These are phyloP conservation scores for Chrysolina oricalcia DNA, from an alignment of 2,888 invertebrate genomes.

Conservation along the genomic window DNA sequence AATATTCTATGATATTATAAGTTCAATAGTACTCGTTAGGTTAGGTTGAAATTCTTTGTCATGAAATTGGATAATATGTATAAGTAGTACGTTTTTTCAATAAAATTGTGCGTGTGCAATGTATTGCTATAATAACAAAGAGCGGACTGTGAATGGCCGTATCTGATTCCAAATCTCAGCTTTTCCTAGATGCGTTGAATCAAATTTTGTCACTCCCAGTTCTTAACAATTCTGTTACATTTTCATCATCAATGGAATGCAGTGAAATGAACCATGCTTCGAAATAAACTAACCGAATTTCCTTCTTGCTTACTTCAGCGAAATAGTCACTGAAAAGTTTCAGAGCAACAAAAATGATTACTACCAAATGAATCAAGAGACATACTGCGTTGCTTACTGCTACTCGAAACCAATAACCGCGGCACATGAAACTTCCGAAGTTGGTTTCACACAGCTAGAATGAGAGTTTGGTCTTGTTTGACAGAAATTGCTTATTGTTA, in stretches of 20 bases:
- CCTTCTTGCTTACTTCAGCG: not conserved
- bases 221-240: not conserved
- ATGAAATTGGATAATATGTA: too few relatives aligned
- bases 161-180: too few relatives aligned
- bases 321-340: not conserved
- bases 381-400: conserved; percentile 27
- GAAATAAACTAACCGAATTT: not conserved
- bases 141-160: too few relatives aligned
- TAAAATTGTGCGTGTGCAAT: too few relatives aligned
- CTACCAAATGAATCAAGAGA: conserved; percentile 27
- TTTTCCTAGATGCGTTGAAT: too few relatives aligned
- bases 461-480: conserved; percentile 39
- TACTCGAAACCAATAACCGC: conserved; percentile 44
- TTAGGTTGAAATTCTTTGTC: too few relatives aligned
- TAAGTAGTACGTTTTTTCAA: too few relatives aligned
- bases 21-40: too few relatives aligned
- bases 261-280: not conserved
- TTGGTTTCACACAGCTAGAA: conserved; percentile 39
- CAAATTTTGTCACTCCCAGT: too few relatives aligned
- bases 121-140: too few relatives aligned
- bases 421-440: conserved; percentile 42
- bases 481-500: conserved; percentile 41
- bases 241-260: not conserved
- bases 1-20: too few relatives aligned
- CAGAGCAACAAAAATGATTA: not conserved